Evolutionary conservation across 2,888 invertebrate genomes (phyloP).

Genomic region (Dryadula phaetusa): DNA sequence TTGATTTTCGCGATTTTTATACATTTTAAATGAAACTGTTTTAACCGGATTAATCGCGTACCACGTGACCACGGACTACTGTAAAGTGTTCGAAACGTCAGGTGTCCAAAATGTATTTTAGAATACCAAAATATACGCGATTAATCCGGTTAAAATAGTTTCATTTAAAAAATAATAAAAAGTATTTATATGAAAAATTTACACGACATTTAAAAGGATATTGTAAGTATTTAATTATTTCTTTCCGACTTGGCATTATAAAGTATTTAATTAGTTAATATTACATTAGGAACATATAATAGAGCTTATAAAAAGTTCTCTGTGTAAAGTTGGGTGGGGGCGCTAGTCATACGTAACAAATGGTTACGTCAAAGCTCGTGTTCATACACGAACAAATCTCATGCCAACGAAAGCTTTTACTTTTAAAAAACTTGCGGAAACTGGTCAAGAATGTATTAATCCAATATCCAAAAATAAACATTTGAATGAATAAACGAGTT

Average conservation of each 20-base stretch:
- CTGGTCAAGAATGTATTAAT: slow-evolving; percentile 26
- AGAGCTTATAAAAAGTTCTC: slow-evolving; percentile 3
- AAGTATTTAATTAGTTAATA: background rate
- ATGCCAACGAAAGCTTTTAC: slow-evolving; percentile 15
- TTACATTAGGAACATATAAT: background rate
- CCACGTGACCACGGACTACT: no score
- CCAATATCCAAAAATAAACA: slow-evolving; percentile 62
- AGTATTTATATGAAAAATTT: no score
- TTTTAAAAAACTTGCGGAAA: slow-evolving; percentile 4
- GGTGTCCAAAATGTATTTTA: no score
- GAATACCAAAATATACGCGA: no score
- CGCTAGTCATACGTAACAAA: slow-evolving; percentile 15
- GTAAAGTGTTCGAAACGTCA: no score
- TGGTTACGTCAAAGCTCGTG: background rate
- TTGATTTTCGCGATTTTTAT: no score
- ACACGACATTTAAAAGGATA: background rate
- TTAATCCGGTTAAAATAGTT: no score
- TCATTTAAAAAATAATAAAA: no score
- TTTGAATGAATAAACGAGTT: slow-evolving; percentile 68
- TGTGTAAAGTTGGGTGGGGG: slow-evolving; percentile 16
- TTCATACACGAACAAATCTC: background rate
- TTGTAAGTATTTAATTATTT: background rate
- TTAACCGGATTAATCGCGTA: no score
- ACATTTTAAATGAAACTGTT: no score
- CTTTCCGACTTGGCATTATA: background rate